Evolutionary conservation across 64 coral and sea anemone species (phyloP).

Genomic region (Orbicella faveolata): DNA sequence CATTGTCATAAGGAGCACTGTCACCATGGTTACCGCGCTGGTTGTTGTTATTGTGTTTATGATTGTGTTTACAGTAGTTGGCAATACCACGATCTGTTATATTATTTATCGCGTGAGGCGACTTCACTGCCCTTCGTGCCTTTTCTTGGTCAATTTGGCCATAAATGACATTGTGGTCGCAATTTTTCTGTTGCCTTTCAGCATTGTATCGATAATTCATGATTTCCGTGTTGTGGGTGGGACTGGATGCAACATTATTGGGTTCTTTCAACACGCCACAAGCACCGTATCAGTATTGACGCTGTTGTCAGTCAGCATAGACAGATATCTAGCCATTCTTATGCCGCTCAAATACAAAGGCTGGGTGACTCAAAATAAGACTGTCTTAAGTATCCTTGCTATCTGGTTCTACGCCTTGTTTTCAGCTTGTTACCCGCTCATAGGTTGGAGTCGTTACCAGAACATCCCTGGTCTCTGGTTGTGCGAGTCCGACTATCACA

Average conservation of each 20-base stretch:
- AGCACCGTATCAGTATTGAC: constrained; percentile 82
- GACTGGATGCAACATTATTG: constrained; percentile 60
- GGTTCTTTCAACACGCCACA: constrained; percentile 70
- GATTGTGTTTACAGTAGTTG: constrained; percentile 56
- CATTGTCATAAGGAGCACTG: not conserved
- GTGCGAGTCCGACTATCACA: constrained; percentile 69
- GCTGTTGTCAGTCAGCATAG: constrained; percentile 76
- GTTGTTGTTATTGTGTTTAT: constrained; percentile 33
- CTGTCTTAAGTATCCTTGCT: constrained; percentile 33
- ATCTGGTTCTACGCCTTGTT: constrained; percentile 73
- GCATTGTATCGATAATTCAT: constrained; percentile 45
- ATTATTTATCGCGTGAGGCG: constrained; percentile 70
- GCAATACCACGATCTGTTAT: constrained; percentile 63
- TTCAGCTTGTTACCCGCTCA: constrained; percentile 68
- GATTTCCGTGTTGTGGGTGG: constrained; percentile 14
- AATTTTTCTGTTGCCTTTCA: constrained; percentile 75
- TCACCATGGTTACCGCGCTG: constrained; percentile 24
- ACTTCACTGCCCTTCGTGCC: constrained; percentile 66
- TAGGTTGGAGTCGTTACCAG: constrained; percentile 63
- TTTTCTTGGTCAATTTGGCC: constrained; percentile 82
- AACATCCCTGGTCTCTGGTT: constrained; percentile 70
- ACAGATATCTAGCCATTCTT: constrained; percentile 86
- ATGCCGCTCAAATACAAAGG: constrained; percentile 78
- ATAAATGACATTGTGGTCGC: constrained; percentile 72
- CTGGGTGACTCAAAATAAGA: constrained; percentile 62